These are phyloP conservation scores for Harlomillsia oculata DNA, from an alignment of 1,140 invertebrate genomes.

Conservation along the genomic window DNA sequence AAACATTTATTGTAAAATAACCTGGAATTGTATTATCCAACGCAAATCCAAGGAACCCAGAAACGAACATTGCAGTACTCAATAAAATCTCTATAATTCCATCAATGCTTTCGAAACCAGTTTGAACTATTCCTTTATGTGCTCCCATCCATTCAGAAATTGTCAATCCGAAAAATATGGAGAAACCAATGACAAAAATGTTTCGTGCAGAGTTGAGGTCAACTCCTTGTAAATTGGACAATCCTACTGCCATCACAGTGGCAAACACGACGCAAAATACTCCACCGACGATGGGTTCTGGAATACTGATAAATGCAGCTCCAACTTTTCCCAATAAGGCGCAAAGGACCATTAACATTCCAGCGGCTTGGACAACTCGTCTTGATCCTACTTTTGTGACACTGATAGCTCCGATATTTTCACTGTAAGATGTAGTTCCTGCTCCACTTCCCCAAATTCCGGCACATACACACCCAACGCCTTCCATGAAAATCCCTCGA, in stretches of 20 bases:
- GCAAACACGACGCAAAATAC: conserved; percentile 43
- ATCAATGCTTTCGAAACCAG: conserved; percentile 9
- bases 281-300: conserved; percentile 46
- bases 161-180: conserved; percentile 25
- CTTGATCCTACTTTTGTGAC: conserved; percentile 47
- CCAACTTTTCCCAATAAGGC: conserved; percentile 43
- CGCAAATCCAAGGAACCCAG: conserved; percentile 44
- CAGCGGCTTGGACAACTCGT: conserved; percentile 42
- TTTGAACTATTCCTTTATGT: neutral
- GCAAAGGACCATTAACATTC: conserved; percentile 41
- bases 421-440: conserved; percentile 39
- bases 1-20: no score
- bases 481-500: conserved; percentile 45
- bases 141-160: neutral
- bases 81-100: neutral
- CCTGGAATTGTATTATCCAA: conserved; percentile 48
- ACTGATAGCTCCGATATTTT: conserved; percentile 48
- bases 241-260: conserved; percentile 40
- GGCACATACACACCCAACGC: conserved; percentile 42
- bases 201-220: conserved; percentile 26
- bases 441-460: conserved; percentile 42
- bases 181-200: conserved; percentile 24
- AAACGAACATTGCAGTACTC: conserved; percentile 46
- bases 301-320: conserved; percentile 45
- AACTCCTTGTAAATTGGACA: conserved; percentile 22